phyloP scores from a whole-genome alignment of 53 echinoderm and acorn worm genomes.

The Patiria pectinifera region DNA sequence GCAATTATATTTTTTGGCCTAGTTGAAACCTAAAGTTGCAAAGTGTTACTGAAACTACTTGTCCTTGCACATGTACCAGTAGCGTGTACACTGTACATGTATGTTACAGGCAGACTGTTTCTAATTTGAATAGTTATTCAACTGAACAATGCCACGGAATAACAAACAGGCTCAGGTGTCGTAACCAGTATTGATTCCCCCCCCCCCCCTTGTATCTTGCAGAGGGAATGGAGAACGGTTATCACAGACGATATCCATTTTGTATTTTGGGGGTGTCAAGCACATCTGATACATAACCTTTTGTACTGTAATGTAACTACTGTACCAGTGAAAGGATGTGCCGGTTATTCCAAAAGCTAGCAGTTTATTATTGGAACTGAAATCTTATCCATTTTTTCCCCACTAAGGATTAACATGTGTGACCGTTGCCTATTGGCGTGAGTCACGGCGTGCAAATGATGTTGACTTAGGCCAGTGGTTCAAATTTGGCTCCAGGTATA shows the following conservation, averaged over 20 bases:
- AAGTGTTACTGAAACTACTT: no score
- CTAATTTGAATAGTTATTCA: not conserved
- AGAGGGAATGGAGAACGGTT: not conserved
- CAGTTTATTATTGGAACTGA: no score
- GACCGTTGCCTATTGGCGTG: not conserved
- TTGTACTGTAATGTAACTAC: no score
- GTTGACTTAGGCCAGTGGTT: constrained; percentile 4
- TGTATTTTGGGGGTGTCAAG: no score
- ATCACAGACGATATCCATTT: no score
- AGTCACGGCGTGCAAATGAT: not conserved
- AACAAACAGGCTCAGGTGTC: constrained; percentile 1
- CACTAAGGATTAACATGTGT: not conserved
- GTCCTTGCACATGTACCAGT: not conserved
- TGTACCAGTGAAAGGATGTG: no score
- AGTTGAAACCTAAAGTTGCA: no score
- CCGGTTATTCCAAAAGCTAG: no score
- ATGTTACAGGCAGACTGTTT: not conserved
- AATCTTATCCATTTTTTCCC: no score
- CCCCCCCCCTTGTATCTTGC: not conserved
- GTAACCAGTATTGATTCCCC: constrained; percentile 17
- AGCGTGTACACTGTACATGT: not conserved
- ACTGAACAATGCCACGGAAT: constrained; percentile 10
- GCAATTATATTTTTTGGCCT: no score
- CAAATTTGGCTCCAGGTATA: not conserved
- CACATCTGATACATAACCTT: no score